Conservation (phyloP, 2,113 vertebrate genomes). For the Austrofundulus limnaeus region DNA sequence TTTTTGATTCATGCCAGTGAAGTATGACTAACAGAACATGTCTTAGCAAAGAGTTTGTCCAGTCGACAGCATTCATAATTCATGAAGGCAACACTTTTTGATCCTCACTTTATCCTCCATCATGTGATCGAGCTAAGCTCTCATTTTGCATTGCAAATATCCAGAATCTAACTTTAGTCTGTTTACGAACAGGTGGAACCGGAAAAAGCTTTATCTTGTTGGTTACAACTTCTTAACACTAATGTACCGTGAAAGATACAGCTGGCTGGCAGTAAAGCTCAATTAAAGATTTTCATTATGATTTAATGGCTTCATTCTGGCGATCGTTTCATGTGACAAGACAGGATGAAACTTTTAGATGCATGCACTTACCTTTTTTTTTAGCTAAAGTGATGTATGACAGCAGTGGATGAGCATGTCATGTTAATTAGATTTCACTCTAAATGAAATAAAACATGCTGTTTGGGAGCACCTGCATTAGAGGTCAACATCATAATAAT, state of each 20-base stretch:
- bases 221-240: conserved; percentile 13
- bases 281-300: conserved; percentile 32
- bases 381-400: neutral
- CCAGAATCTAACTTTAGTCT: neutral
- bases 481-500: conserved; percentile 26
- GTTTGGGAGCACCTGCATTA: conserved; percentile 38
- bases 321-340: conserved; percentile 16
- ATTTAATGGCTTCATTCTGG: conserved; percentile 30
- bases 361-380: neutral
- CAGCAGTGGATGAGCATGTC: neutral
- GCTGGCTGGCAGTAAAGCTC: conserved; percentile 13
- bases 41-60: conserved; percentile 49
- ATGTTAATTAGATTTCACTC: conserved; percentile 6
- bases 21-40: conserved; percentile 54
- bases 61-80: conserved; percentile 48
- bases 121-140: conserved; percentile 14
- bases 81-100: conserved; percentile 40
- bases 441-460: neutral
- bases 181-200: conserved; percentile 25
- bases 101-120: conserved; percentile 12
- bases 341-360: conserved; percentile 20
- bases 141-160: conserved; percentile 34
- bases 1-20: conserved; percentile 52
- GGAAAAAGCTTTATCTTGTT: conserved; percentile 22
- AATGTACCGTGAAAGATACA: conserved; percentile 22